Base-by-base conservation (phyloP, 1,140 invertebrate genomes). In the Hycleus cichorii region DNA sequence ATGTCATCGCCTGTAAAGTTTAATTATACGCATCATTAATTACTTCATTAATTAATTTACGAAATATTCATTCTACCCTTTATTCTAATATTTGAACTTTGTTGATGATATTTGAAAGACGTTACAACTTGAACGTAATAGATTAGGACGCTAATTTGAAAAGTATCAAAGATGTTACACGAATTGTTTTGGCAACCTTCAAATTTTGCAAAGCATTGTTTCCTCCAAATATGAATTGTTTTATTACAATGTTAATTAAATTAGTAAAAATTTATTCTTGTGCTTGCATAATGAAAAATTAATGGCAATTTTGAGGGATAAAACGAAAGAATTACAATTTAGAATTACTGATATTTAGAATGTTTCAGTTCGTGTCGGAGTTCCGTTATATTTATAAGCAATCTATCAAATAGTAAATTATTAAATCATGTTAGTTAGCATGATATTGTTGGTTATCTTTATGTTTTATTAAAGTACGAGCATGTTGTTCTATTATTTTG, bases 371-470 rank as follows among this genome's bases (percentile, higher is more conserved):
- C 51, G 46, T 54, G 51, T 32, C 51, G 38, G 46, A 54, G 44
- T 45, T 11, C 46, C 51, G 38, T 54, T 54, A 54, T 43, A 11
- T 26, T 46, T 46, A 45, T 54, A 45, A 54, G 40, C 43, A 45
- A 54, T 54, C 38, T 38, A 54, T 54, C 51, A 54, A 44, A 38
- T 25, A 26, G 43, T 18, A 18, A 18, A 32, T 54, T 54, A 54
- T 54, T 54, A 54, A 54, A 54, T 54, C 51, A 54, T 54, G 51
- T 54, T 46, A 45, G 39, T 39, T 52, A 43, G 50, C 51, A 54
- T 54, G 51, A 43, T 46, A 38, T 45, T 46, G 51, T 43, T 46
- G 49, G 40, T 26, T 49, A 49, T 39, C 48, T 6, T 25, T 38
- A 24, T n/a, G 32, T 40, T 18, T 52, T 44, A 32, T 32, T 7